Conservation (phyloP, 2,888 invertebrate genomes). For the Dichetophora obliterata region DNA sequence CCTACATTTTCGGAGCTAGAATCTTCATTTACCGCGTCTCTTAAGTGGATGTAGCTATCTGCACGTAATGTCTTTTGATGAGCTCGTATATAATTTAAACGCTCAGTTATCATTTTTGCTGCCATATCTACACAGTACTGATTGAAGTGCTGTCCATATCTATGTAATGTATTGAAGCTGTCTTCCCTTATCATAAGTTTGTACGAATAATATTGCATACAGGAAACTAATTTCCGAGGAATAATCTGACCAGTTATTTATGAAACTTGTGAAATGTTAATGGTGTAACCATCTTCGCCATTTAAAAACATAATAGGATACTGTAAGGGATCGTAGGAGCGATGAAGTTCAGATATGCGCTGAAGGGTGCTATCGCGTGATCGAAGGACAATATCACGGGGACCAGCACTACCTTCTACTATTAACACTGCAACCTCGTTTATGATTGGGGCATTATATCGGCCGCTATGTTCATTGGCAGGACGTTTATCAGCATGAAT, state of each 20-base stretch:
- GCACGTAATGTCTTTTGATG: conserved; percentile 18
- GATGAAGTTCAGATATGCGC: conserved; percentile 26
- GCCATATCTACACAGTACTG: conserved; percentile 9
- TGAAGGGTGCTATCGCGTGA: conserved; percentile 10
- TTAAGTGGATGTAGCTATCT: background rate
- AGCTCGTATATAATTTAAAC: conserved; percentile 7
- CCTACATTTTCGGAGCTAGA: conserved; percentile 14
- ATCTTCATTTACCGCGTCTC: conserved; percentile 36
- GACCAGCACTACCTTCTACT: background rate
- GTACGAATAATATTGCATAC: conserved; percentile 21
- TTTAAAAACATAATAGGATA: conserved; percentile 27
- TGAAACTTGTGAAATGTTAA: conserved; percentile 23
- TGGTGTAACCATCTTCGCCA: conserved; percentile 14
- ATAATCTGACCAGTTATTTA: background rate
- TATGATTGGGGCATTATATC: conserved; percentile 21
- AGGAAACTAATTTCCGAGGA: conserved; percentile 16
- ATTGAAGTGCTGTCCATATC: conserved; percentile 21
- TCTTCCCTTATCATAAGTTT: conserved; percentile 17
- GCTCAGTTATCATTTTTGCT: conserved; percentile 22
- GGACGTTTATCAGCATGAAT: conserved; percentile 19
- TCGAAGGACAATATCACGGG: background rate
- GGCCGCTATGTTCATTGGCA: conserved; percentile 6
- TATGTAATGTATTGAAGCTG: conserved; percentile 22
- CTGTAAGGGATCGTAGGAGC: conserved; percentile 26
- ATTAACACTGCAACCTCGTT: conserved; percentile 25